Percentiles rank a stretch among this genome's conserved stretches.
Conservation (phyloP, 1,140 invertebrate genomes). For the Drosophila tristis region DNA sequence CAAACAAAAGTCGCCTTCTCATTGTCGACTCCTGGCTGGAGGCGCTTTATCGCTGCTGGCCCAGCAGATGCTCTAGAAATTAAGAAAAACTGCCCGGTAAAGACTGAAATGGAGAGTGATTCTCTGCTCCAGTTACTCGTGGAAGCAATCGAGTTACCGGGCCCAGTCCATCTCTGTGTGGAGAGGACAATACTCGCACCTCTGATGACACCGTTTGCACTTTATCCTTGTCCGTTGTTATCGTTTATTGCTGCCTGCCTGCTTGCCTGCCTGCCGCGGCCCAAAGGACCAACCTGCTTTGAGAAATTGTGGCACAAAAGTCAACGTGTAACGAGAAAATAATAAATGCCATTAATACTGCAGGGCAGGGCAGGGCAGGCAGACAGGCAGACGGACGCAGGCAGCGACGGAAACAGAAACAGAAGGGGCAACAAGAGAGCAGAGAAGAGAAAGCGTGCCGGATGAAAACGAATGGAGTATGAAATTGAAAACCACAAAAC, state of each 20-base stretch:
- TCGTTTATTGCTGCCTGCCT: constrained; percentile 56
- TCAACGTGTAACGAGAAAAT: constrained; percentile 83
- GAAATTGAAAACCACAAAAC: constrained; percentile 70
- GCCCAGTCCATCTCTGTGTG: constrained; percentile 45
- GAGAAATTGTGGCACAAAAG: constrained; percentile 80
- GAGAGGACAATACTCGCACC: background rate
- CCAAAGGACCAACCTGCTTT: constrained; percentile 43
- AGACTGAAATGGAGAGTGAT: constrained; percentile 13
- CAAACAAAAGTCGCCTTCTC: constrained; percentile 53
- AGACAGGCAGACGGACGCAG: constrained; percentile 1
- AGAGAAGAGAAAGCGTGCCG: constrained; percentile 44
- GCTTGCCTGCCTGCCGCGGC: constrained; percentile 2
- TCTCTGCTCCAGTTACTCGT: constrained; percentile 4
- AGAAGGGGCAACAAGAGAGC: constrained; percentile 3
- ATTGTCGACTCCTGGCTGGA: constrained; percentile 6
- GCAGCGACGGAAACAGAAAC: background rate
- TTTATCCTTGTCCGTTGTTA: constrained; percentile 80
- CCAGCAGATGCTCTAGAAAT: constrained; percentile 60
- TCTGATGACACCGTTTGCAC: constrained; percentile 69
- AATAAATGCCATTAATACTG: constrained; percentile 82
- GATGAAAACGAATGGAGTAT: constrained; percentile 77
- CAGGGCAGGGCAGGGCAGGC: constrained; percentile 5
- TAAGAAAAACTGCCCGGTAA: constrained; percentile 43
- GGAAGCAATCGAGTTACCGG: constrained; percentile 28
- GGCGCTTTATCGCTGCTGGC: constrained; percentile 57